phyloP scores from a whole-genome alignment of 2,113 vertebrate species.

The Gallinago media region DNA sequence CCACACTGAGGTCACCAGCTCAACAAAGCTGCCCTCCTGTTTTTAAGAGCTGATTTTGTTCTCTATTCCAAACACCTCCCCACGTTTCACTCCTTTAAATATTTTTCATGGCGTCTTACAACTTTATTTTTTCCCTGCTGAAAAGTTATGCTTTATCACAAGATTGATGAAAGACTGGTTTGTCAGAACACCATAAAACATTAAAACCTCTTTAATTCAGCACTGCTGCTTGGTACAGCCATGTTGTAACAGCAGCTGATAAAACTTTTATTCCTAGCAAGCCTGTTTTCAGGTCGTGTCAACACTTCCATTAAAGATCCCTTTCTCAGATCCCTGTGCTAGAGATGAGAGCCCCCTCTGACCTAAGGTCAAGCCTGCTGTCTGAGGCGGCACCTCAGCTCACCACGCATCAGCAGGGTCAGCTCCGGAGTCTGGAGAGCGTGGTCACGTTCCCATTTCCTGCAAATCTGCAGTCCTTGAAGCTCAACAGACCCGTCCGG shows the following conservation, averaged over 20 bases:
- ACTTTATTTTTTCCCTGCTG: not conserved
- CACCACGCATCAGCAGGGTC: fast-evolving
- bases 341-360: not conserved
- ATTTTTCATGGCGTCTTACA: not conserved
- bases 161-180: not conserved
- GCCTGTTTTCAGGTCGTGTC: constrained; percentile 18
- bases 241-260: not conserved
- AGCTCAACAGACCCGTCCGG: fast-evolving
- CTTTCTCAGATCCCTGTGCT: not conserved
- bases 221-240: not conserved
- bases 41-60: not conserved
- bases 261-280: constrained; percentile 46
- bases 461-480: not conserved
- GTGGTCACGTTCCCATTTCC: fast-evolving
- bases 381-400: not conserved
- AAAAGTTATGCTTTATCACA: not conserved
- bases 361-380: not conserved
- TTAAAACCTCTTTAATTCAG: constrained; percentile 33
- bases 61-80: not conserved
- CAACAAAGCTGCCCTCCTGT: not conserved
- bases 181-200: constrained; percentile 19
- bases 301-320: constrained; percentile 26
- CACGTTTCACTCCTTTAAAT: not conserved
- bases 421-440: fast-evolving
- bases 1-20: not conserved